Conservation (phyloP, 2,888 invertebrate species). For the Pachydiplax longipennis region DNA sequence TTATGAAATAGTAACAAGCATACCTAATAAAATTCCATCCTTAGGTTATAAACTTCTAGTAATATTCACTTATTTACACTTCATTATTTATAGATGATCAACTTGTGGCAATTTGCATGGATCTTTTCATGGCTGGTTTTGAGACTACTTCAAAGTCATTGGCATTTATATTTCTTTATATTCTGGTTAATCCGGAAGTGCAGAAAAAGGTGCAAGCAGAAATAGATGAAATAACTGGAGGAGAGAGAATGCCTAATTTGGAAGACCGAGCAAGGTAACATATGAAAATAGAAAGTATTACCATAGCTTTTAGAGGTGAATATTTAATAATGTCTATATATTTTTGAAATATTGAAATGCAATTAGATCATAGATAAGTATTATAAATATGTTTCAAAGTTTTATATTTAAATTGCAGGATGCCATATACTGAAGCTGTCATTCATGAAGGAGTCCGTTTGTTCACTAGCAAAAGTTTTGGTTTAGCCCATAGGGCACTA, state of each 20-base stretch:
- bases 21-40: no score
- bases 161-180: slow-evolving; percentile 77
- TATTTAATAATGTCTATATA: no score
- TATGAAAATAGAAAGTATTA: neutral
- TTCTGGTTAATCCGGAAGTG: slow-evolving; percentile 74
- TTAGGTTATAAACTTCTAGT: neutral
- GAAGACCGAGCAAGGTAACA: slow-evolving; percentile 75
- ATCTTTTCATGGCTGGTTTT: slow-evolving; percentile 87
- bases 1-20: no score
- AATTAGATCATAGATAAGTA: neutral
- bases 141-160: slow-evolving; percentile 84
- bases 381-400: neutral
- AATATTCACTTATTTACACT: no score
- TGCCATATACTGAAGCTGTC: slow-evolving; percentile 83
- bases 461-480: slow-evolving; percentile 80
- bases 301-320: neutral
- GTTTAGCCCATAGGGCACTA: slow-evolving; percentile 80
- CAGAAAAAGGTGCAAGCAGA: slow-evolving; percentile 79
- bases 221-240: slow-evolving; percentile 77
- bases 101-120: slow-evolving; percentile 80
- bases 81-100: slow-evolving; percentile 69
- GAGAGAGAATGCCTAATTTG: slow-evolving; percentile 71
- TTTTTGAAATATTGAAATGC: no score
- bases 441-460: slow-evolving; percentile 79
- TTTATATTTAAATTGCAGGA: slow-evolving; percentile 60